These are phyloP conservation scores for Tribolium freemani DNA, from an alignment of 2,888 invertebrate genomes.

Conservation along the genomic window DNA sequence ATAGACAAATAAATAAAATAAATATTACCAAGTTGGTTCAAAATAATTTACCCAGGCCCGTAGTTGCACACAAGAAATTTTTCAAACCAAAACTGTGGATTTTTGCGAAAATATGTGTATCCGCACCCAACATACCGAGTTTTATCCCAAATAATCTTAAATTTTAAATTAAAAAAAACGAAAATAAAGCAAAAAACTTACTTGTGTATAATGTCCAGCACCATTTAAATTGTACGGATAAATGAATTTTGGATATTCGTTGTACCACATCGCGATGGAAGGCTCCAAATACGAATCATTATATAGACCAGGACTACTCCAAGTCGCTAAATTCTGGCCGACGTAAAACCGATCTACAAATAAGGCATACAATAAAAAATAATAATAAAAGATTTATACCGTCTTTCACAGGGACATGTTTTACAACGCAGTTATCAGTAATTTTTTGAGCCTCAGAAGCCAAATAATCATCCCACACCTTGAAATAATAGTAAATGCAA, in stretches of 20 bases:
- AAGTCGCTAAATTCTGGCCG: slow-evolving; percentile 5
- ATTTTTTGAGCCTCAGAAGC: slow-evolving; percentile 52
- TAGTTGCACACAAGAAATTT: slow-evolving; percentile 53
- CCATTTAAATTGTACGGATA: slow-evolving; percentile 36
- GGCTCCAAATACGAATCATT: background rate
- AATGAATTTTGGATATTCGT: slow-evolving; percentile 42
- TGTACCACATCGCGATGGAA: slow-evolving; percentile 31
- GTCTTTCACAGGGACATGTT: slow-evolving; percentile 49
- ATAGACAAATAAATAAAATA: slow-evolving; percentile 17
- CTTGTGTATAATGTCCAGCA: slow-evolving; percentile 37
- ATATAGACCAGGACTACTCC: slow-evolving; percentile 32
- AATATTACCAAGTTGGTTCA: background rate
- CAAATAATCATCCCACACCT: slow-evolving; percentile 50
- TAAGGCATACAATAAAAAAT: background rate
- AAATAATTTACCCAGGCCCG: slow-evolving; percentile 38
- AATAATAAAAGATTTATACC: slow-evolving; percentile 34
- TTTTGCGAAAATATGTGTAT: slow-evolving; percentile 44
- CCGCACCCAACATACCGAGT: slow-evolving; percentile 54
- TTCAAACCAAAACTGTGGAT: slow-evolving; percentile 30
- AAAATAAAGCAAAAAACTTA: background rate
- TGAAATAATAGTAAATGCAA: too few relatives aligned
- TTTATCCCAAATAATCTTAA: slow-evolving; percentile 53
- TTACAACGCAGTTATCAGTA: slow-evolving; percentile 50
- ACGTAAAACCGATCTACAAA: slow-evolving; percentile 1
- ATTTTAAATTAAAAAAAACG: background rate